Evolutionary conservation across 37 sponge, comb jelly and placozoan species (phyloP), one percentile per base, ranked within the genome.

Genomic region (Aphrocallistes beatrix): DNA sequence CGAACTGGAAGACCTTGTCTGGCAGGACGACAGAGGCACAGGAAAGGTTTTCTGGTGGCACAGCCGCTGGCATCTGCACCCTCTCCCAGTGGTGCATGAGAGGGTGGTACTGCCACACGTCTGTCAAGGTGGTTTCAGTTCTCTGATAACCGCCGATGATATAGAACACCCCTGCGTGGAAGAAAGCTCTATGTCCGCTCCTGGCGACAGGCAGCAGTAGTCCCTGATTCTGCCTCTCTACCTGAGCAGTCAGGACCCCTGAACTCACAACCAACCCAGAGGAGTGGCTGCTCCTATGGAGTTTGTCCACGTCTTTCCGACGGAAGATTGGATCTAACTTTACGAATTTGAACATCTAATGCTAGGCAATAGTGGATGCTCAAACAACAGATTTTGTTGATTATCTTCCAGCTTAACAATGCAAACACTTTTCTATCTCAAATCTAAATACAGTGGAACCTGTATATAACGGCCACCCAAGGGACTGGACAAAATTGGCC

Each of bases 41-140:
- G n/a, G 75, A 60, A 19, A 60, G 75, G 34, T 60, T 60, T 30
- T 60, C 75, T 6, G 75, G 3, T 13, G 75, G 75, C 6, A 60
- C n/a, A 3, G 10, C 17, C 8, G 75, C n/a, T 3, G 28, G 28
- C 6, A 30, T 19, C 75, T 3, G 28, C 34, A 60, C 75, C 3
- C 34, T 60, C 75, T 60, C 75, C 75, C 75, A 60, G 3, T 60
- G 75, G 75, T 60, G 75, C 75, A 60, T 60, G 75, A 60, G 75
- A 3, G 75, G 75, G 34, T 60, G n/a, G 75, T 60, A 60, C 75
- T 30, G 25, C 75, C 75, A 60, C 3, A 30, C 75, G 34, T 60
- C 75, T 30, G 8, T 3, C n/a, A 60, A 28, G 6, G 75, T 60
- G 75, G n/a, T n/a, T n/a, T n/a, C n/a, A n/a, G n/a, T n/a, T n/a